These are phyloP conservation scores for Agraylea sexmaculata DNA, from an alignment of 1,140 invertebrate genomes.

Conservation along the genomic window DNA sequence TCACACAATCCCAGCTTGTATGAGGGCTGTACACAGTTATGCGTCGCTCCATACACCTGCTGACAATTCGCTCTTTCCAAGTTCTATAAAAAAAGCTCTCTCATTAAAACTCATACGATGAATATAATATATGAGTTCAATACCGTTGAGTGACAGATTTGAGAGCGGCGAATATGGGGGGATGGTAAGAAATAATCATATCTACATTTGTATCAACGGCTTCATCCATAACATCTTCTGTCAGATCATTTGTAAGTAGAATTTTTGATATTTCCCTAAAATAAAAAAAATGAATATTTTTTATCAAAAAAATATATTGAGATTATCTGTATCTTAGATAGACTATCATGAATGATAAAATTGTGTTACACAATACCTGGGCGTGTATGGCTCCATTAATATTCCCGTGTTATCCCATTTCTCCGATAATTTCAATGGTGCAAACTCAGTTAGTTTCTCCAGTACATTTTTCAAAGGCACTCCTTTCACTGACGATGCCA, in stretches of 20 bases:
- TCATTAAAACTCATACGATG: not conserved
- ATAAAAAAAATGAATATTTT: constrained; percentile 13
- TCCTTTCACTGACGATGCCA: constrained; percentile 26
- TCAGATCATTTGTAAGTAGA: constrained; percentile 91
- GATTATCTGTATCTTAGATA: constrained; percentile 4
- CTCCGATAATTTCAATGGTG: constrained; percentile 60
- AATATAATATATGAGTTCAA: constrained; percentile 12
- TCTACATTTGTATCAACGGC: constrained; percentile 56
- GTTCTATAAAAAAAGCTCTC: constrained; percentile 39
- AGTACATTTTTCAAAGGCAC: constrained; percentile 48
- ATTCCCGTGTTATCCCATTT: constrained; percentile 95
- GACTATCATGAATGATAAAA: not conserved
- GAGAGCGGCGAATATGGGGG: constrained; percentile 79
- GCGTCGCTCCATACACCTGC: constrained; percentile 68
- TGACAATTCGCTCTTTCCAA: constrained; percentile 69
- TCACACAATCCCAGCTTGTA: constrained; percentile 74
- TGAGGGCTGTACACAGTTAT: constrained; percentile 92
- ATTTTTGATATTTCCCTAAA: constrained; percentile 48
- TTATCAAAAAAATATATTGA: not conserved
- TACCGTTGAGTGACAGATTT: constrained; percentile 78
- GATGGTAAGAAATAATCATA: constrained; percentile 91
- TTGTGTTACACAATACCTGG: constrained; percentile 34
- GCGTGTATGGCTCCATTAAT: constrained; percentile 64
- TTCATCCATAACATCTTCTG: constrained; percentile 78
- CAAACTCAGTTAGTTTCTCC: constrained; percentile 52